Evolutionary conservation across 2,888 invertebrate species (phyloP).

Genomic region (Anodontia alba): DNA sequence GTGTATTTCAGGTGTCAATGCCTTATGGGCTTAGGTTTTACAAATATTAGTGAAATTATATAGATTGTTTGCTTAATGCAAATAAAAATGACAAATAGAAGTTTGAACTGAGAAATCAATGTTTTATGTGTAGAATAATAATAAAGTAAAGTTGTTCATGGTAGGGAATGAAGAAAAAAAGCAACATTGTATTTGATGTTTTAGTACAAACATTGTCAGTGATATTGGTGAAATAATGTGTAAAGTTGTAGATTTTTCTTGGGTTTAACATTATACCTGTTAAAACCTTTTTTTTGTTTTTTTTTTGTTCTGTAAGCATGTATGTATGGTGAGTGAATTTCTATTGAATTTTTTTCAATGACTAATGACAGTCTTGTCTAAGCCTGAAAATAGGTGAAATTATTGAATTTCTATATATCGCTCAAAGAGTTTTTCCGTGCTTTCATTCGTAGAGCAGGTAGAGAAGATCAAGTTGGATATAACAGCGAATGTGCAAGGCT

Average conservation of each 20-base stretch:
- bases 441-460: background rate
- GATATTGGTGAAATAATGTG: background rate
- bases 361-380: constrained; percentile 17
- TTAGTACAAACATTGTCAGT: background rate
- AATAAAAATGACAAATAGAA: constrained; percentile 16
- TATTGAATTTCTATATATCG: constrained; percentile 17
- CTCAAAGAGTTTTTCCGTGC: constrained; percentile 15
- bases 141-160: too few relatives aligned
- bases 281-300: background rate
- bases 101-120: background rate
- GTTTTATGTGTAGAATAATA: background rate
- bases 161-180: too few relatives aligned
- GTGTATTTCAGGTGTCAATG: background rate
- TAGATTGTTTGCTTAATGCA: constrained; percentile 13
- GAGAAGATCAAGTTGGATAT: background rate
- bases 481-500: background rate
- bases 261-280: background rate
- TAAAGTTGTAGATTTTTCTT: background rate
- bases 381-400: constrained; percentile 19
- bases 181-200: background rate
- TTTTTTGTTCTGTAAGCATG: constrained; percentile 16
- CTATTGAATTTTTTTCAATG: constrained; percentile 20
- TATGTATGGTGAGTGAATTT: constrained; percentile 17
- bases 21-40: background rate
- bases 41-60: background rate